phyloP scores from a whole-genome alignment of 2,888 invertebrate genomes.

The Isoperla grammatica region DNA sequence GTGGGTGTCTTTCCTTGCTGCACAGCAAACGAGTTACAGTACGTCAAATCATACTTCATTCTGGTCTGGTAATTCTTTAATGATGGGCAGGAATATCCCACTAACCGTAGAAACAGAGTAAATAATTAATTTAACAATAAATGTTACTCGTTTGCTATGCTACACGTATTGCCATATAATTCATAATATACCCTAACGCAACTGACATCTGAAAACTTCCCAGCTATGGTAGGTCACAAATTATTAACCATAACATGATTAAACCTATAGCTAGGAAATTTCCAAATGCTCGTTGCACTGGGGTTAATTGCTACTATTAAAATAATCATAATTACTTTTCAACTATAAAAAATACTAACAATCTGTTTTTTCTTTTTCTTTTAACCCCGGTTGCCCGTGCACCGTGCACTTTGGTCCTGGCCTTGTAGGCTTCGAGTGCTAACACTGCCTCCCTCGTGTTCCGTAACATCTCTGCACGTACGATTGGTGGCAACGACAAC shows the following conservation, averaged over 20 bases:
- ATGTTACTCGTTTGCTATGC: constrained; percentile 23
- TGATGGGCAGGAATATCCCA: not conserved
- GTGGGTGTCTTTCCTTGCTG: constrained; percentile 15
- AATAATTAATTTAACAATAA: not conserved
- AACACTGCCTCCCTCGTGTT: constrained; percentile 43
- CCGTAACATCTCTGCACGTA: constrained; percentile 32
- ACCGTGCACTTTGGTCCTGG: constrained; percentile 36
- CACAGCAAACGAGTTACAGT: constrained; percentile 13
- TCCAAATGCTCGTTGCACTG: constrained; percentile 32
- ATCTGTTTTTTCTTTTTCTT: constrained; percentile 62
- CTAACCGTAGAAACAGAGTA: not conserved
- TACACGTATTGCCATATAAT: constrained; percentile 28
- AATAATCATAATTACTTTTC: constrained; percentile 26
- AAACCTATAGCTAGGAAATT: constrained; percentile 35
- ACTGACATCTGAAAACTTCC: constrained; percentile 11
- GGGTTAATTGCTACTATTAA: constrained; percentile 28
- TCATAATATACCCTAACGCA: constrained; percentile 24
- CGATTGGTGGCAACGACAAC: constrained; percentile 27
- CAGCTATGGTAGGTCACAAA: not conserved
- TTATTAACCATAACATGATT: constrained; percentile 28
- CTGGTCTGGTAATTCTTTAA: not conserved
- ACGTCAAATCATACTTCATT: not conserved
- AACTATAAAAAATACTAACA: constrained; percentile 50
- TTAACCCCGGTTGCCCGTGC: constrained; percentile 56
- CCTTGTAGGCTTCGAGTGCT: constrained; percentile 68